Conservation (phyloP, 2,113 vertebrate genomes). For the Phylloscopus trochiloides region DNA sequence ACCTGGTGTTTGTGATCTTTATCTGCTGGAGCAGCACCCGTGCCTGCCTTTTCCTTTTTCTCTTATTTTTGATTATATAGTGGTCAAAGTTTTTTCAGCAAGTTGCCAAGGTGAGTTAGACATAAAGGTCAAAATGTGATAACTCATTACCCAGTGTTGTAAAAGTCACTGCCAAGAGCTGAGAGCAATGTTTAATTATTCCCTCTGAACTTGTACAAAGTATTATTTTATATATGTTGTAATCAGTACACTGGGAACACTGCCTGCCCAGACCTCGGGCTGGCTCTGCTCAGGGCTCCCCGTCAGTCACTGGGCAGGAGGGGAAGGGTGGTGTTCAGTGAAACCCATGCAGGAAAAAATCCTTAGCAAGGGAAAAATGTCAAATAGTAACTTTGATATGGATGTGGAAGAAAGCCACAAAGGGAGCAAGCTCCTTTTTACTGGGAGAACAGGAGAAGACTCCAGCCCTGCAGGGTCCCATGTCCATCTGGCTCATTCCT, state of each 20-base stretch:
- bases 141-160: background rate
- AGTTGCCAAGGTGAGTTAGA: background rate
- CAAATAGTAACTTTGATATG: background rate
- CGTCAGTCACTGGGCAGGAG: background rate
- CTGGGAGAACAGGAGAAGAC: background rate
- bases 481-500: background rate
- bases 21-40: background rate
- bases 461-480: background rate
- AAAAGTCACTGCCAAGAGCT: slow-evolving; percentile 6
- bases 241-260: background rate
- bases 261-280: background rate
- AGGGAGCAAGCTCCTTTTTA: background rate
- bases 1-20: background rate
- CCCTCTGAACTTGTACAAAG: slow-evolving; percentile 54
- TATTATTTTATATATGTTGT: slow-evolving; percentile 14
- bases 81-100: background rate
- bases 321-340: background rate
- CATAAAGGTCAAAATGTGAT: slow-evolving; percentile 23
- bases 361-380: background rate
- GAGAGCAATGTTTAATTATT: slow-evolving; percentile 29
- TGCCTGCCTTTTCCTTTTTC: background rate
- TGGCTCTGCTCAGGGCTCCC: background rate
- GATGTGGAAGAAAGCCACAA: background rate
- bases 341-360: background rate
- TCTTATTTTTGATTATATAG: background rate